Evolutionary conservation across 2,113 vertebrate genomes (phyloP), one percentile per base, ranked within the genome.

Genomic region (Taurulus bubalis): DNA sequence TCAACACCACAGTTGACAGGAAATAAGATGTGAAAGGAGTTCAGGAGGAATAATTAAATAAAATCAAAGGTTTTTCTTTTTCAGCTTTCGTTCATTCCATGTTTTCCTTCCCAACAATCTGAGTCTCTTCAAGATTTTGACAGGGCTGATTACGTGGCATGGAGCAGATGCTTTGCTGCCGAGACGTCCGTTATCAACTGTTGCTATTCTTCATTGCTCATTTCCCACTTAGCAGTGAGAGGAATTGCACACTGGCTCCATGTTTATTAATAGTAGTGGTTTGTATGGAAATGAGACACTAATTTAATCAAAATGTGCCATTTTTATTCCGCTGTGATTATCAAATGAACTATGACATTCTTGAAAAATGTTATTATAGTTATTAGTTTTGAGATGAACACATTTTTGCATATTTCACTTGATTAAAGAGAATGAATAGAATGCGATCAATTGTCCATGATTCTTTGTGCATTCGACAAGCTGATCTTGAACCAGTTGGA

Each of bases 81-180:
- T 85, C 87, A 77, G 82, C 64, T 83, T 32, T 81, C 22, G 11
- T 56, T 7, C 20, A 22, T 86, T 79, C 84, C 59, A 60, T 79
- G 80, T 90, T 86, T 89, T 85, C 72, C 71, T 64, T 90, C 53
- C 87, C 71, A 83, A 70, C 84, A 80, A 80, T 88, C 79, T 49
- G 77, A 87, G 84, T 58, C 75, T 86, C 88, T 88, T 84, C 84
- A 80, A 75, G 80, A 89, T 95, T 93, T 91, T 93, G 95, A 96
- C 94, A 95, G 95, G 94, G 92, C 93, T 96, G 96, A 95, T 96
- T 96, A 96, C 91, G 94, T 91, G 94, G 95, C 95, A 93, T 95
- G 94, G 96, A 96, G 94, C 96, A 98, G 96, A 96, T 96, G 96
- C 95, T 96, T 94, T 93, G 94, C 93, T 95, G 95, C 95, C 92